Evolutionary conservation across 2,113 vertebrate species (phyloP).

Genomic region (Loxodonta africana): DNA sequence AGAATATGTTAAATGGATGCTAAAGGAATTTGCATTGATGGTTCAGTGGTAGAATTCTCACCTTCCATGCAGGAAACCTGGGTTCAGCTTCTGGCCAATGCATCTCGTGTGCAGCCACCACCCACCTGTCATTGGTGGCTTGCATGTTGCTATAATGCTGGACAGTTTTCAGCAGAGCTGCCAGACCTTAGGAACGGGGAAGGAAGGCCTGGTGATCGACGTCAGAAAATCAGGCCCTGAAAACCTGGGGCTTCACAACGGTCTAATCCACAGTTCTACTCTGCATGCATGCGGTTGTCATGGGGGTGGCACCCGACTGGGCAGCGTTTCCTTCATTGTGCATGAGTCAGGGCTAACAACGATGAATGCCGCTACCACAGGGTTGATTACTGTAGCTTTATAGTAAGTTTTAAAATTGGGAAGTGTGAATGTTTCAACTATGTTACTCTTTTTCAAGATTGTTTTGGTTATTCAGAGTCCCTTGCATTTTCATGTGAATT

Average conservation of each 20-base stretch:
- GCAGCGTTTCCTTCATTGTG: too few relatives aligned
- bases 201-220: not conserved
- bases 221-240: not conserved
- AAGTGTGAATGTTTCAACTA: too few relatives aligned
- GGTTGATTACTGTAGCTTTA: too few relatives aligned
- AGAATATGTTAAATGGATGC: not conserved
- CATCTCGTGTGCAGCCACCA: not conserved
- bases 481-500: not conserved
- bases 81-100: not conserved
- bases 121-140: not conserved
- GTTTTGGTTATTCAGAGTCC: not conserved
- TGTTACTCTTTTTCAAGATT: not conserved
- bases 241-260: not conserved
- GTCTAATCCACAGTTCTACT: not conserved
- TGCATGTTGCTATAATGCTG: not conserved
- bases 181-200: not conserved
- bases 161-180: not conserved
- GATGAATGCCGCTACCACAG: too few relatives aligned
- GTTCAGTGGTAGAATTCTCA: not conserved
- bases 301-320: too few relatives aligned
- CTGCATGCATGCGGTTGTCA: not conserved
- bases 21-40: not conserved
- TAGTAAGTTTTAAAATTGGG: not conserved
- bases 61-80: not conserved
- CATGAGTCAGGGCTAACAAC: too few relatives aligned